Evolutionary conservation across 2,797 vertebrate genomes (phyloP), one percentile per base, ranked within the genome.

Genomic region (Fistularia commersonii): DNA sequence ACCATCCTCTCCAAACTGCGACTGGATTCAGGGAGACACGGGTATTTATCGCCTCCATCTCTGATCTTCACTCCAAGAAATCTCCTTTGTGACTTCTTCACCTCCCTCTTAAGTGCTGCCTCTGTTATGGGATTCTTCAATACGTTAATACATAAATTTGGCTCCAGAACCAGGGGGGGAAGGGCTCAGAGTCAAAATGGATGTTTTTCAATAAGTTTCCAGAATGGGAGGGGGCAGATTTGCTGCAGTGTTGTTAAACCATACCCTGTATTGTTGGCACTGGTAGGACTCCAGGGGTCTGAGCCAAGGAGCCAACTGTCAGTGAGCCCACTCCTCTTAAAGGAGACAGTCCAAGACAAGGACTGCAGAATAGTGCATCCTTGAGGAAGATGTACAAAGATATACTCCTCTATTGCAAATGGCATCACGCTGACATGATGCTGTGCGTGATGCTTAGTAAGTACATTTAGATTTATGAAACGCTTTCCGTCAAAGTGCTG

Each of bases 111-210:
- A 32, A 36, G 8, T 31, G 13, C 3, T 0, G 31, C 11, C 32
- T 45, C 42, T 14, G 67, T 56, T 41, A 11, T 49, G 49, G 3
- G 15, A 13, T 39, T 31, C 4, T 73, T 51, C 48, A 51, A 11
- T 32, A 59, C 32, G 54, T 9, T 48, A 15, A 55, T 51, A 10
- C 10, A 12, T 12, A 6, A 36, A 45, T 6, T 14, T 49, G 53
- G 56, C 55, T 23, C 9, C 6, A 11, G 2, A 23, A 11, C 49
- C 2, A 1, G 2, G 8, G 0, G 40, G 13, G 53, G 45, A 60
- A 62, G 39, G 42, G 47, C 39, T 5, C 8, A 38, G 1, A 15
- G 49, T n/a, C 40, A 44, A 32, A 60, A 32, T 9, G 6, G 35
- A 32, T 4, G 13, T 41, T 39, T 47, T 34, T 35, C 15, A 51